phyloP scores from a whole-genome alignment of 1,140 invertebrate genomes.

The Trypoxylus dichotomus region DNA sequence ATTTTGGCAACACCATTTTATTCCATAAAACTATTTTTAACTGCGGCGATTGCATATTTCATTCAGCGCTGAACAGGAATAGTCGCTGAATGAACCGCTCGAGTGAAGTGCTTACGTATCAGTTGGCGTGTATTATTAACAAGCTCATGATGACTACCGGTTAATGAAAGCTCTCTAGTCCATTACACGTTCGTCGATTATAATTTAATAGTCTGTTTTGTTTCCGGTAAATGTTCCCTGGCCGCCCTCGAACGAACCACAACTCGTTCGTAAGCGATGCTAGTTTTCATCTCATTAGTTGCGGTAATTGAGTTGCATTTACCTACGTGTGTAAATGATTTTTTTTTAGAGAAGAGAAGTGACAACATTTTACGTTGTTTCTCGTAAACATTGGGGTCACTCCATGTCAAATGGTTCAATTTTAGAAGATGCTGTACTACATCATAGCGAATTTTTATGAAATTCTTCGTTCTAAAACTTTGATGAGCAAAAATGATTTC shows the following conservation, averaged over 20 bases:
- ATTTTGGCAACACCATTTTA: no score
- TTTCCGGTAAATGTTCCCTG: conserved; percentile 1
- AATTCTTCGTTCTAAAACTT: no score
- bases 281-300: background rate
- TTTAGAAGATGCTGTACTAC: no score
- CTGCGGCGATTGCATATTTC: background rate
- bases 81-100: background rate
- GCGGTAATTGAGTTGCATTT: background rate
- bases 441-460: no score
- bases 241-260: background rate
- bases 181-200: conserved; percentile 11
- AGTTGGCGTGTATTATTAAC: background rate
- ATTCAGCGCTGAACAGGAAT: background rate
- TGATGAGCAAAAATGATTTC: no score
- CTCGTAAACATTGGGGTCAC: no score
- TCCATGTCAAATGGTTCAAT: no score
- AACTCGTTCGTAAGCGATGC: background rate
- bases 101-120: background rate
- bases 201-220: conserved; percentile 17
- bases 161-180: conserved; percentile 8
- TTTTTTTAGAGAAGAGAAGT: no score
- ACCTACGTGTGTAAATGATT: no score
- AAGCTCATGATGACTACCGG: background rate
- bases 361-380: no score
- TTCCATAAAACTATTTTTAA: no score